These are phyloP conservation scores for Sceliomorpha sp. DNA, from an alignment of 2,888 invertebrate species.

Conservation along the genomic window DNA sequence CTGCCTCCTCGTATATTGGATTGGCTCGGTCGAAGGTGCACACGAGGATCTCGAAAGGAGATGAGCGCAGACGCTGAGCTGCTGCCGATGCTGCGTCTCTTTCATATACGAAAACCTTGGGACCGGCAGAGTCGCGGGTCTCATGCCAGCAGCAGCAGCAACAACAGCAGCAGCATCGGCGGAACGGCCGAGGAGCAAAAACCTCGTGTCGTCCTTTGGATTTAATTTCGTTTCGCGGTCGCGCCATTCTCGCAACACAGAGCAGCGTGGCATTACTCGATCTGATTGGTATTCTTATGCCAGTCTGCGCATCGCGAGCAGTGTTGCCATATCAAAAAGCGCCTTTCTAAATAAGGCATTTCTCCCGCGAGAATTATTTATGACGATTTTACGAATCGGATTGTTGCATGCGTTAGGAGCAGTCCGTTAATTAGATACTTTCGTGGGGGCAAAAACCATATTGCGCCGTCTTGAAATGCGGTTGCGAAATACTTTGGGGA, in stretches of 20 bases:
- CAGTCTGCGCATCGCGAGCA: slow-evolving; percentile 31
- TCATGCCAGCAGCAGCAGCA: slow-evolving; percentile 10
- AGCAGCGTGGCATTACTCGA: slow-evolving; percentile 33
- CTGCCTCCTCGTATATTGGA: slow-evolving; percentile 6
- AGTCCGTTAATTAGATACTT: slow-evolving; percentile 46
- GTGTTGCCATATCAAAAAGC: slow-evolving; percentile 51
- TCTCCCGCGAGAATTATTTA: slow-evolving; percentile 51
- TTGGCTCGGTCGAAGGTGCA: not conserved
- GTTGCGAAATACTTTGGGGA: slow-evolving; percentile 19
- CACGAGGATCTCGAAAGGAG: not conserved
- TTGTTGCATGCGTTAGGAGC: slow-evolving; percentile 23
- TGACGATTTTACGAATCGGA: slow-evolving; percentile 52
- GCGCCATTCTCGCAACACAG: slow-evolving; percentile 46
- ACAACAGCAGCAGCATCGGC: too few relatives aligned
- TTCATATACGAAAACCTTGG: slow-evolving; percentile 44
- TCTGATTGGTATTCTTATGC: slow-evolving; percentile 54
- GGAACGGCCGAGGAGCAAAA: slow-evolving; percentile 36
- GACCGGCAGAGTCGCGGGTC: slow-evolving; percentile 20
- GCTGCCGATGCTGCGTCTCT: not conserved
- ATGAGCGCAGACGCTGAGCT: not conserved
- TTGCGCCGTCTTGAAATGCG: slow-evolving; percentile 10
- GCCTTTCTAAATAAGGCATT: slow-evolving; percentile 50
- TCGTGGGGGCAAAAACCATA: slow-evolving; percentile 29
- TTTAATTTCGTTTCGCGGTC: slow-evolving; percentile 54
- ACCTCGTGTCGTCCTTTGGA: slow-evolving; percentile 46